Evolutionary conservation across 2,888 invertebrate species (phyloP), one percentile per base, ranked within the genome.

Genomic region (Pediacus dermestoides): DNA sequence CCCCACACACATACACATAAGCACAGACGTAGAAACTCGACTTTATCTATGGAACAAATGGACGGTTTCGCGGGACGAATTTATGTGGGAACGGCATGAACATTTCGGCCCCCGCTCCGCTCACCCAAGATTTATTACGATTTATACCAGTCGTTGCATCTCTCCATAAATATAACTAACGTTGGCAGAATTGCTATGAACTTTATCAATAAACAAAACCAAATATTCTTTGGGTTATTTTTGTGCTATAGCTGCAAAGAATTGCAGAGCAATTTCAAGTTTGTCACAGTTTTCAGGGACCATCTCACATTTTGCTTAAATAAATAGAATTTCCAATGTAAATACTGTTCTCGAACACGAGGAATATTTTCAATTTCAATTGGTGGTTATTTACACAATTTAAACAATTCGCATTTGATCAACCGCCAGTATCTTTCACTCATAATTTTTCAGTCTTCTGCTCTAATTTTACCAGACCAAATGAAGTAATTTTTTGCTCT

Each of bases 1-100:
- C 16, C 16, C n/a, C 15, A 37, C 7, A 28, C 26, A 9, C 10
- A 26, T 10, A 26, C 10, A 26, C 11, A 26, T 9, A 10, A 4
- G 11, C 10, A 26, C 9, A 26, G 14, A 39, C 36, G 34, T 30
- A 46, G 39, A 38, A 37, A 44, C 38, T 42, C 44, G 44, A 47
- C 44, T 47, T 44, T 44, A 44, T 44, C 41, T 39, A 35, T 34
- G 13, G 30, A 38, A 53, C 48, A 52, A 55, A 55, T 55, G 45
- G 50, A 50, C 44, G 48, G 50, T 43, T 52, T 43, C 45, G 37
- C 35, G 40, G 41, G 47, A 54, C 37, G 48, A 47, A 57, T 57
- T 58, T 57, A 57, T 57, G 53, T 55, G 57, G 50, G 55, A 56
- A 53, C 41, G 36, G 33, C 44, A 48, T 38, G 46, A 41, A 45